Base-by-base conservation (phyloP, 64 coral and sea anemone genomes). In the Orbicella faveolata region DNA sequence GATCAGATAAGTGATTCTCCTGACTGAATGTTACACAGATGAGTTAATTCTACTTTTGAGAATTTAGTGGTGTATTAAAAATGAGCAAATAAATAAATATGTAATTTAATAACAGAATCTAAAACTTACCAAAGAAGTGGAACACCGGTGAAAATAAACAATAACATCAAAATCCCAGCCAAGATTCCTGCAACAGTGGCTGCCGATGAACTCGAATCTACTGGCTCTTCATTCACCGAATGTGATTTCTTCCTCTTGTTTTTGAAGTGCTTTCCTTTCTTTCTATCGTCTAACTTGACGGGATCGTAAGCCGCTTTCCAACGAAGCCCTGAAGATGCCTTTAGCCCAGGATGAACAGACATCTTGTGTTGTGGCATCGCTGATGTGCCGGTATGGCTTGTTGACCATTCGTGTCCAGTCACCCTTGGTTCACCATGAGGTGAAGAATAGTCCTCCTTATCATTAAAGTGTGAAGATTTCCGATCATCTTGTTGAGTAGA, bases 161-260 rank as follows among this genome's bases (percentile, higher is more conserved):
- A 59, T 53, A 53, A 53, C 6, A 59, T 16, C 55, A 15, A 1
- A 59, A 59, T 59, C 2, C 55, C 55, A 14, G 55, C 55, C 23
- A 73, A 73, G 69, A 73, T 73, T 73, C 30, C 69, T 73, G 69
- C 69, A 73, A 73, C 69, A 73, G 20, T 73, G 69, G 69, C 69
- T 73, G 69, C 69, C 69, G 23, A 2, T 21, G 69, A 73, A 73
- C 20, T 18, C 20, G 69, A 8, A 21, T 20, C 21, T 21, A 21
- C 69, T 73, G 21, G 23, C 20, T 73, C n/a, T 73, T 73, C 23
- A 73, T 18, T 10, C 23, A 26, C 20, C 2, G 69, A 73, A 73
- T 73, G 16, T 26, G 69, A 73, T 73, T 73, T 73, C 20, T 73
- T 21, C 69, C 25, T 73, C 1, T 30, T 73, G 15, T 8, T 73